phyloP scores from a whole-genome alignment of 2,888 invertebrate genomes.

The Phymatocera aterrima region DNA sequence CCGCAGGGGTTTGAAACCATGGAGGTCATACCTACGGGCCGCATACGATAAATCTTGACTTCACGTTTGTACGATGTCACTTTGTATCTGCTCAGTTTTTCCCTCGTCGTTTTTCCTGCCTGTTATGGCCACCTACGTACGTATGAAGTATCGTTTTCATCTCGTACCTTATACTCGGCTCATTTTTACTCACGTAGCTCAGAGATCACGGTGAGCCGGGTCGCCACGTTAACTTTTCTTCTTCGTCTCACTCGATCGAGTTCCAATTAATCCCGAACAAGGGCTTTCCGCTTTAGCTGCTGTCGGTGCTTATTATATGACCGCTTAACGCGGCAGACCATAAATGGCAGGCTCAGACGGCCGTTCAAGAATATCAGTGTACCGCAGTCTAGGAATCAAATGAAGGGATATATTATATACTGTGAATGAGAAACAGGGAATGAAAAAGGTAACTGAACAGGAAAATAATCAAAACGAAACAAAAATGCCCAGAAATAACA shows the following conservation, averaged over 20 bases:
- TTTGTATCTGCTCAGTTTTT: constrained; percentile 23
- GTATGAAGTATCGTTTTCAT: neutral
- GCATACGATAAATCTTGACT: constrained; percentile 19
- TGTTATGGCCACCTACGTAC: neutral
- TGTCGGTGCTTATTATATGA: neutral
- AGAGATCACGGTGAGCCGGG: neutral
- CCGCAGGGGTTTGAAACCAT: neutral
- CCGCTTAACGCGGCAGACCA: neutral
- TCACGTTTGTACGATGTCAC: constrained; percentile 15
- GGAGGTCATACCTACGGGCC: constrained; percentile 18
- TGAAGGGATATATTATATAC: too few species aligned
- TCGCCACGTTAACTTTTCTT: neutral
- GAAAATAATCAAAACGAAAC: too few species aligned
- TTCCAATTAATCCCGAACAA: constrained; percentile 9
- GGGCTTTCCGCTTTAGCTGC: neutral
- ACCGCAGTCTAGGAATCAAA: too few species aligned
- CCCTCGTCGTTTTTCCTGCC: neutral
- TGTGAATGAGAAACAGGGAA: too few species aligned
- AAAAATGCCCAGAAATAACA: too few species aligned
- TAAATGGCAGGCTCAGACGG: too few species aligned
- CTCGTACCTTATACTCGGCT: neutral
- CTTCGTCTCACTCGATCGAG: neutral
- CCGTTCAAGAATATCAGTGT: too few species aligned
- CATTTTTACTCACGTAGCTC: neutral
- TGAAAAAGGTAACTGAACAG: too few species aligned